Percentiles rank a stretch among this genome's conserved stretches.
Evolutionary conservation across 2,797 vertebrate genomes (phyloP).

Genomic region (Lacerta viridis): DNA sequence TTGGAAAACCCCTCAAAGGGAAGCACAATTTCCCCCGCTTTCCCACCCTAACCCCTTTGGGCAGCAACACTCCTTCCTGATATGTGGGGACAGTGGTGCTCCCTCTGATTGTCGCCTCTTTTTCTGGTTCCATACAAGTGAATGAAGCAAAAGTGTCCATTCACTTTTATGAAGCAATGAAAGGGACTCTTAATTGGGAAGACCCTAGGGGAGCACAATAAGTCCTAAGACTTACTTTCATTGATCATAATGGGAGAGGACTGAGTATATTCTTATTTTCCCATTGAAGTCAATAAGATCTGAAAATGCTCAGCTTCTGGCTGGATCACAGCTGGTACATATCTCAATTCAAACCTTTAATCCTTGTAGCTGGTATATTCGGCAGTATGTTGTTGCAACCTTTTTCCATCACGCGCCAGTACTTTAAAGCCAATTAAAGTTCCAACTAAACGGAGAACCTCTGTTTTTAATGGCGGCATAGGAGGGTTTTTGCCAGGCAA

Average conservation of each 20-base stretch:
- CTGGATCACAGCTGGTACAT: background rate
- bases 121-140: too few relatives aligned
- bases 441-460: too few relatives aligned
- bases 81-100: background rate
- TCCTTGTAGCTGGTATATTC: too few relatives aligned
- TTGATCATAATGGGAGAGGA: background rate
- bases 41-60: background rate
- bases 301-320: background rate
- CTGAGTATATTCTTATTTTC: background rate
- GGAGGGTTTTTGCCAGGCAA: too few relatives aligned
- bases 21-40: too few relatives aligned
- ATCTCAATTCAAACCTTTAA: too few relatives aligned
- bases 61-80: too few relatives aligned
- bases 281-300: background rate
- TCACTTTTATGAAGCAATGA: background rate
- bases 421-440: too few relatives aligned
- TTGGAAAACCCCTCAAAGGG: background rate
- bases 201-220: background rate
- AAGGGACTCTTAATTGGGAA: background rate
- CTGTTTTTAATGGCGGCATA: too few relatives aligned
- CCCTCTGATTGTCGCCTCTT: background rate
- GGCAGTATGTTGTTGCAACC: too few relatives aligned
- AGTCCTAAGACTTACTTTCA: background rate
- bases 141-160: background rate
- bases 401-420: too few relatives aligned